Evolutionary conservation across 92 coral and sea anemone genomes (phyloP), one percentile per base, ranked within the genome.

Genomic region (Zoanthus gigantus): DNA sequence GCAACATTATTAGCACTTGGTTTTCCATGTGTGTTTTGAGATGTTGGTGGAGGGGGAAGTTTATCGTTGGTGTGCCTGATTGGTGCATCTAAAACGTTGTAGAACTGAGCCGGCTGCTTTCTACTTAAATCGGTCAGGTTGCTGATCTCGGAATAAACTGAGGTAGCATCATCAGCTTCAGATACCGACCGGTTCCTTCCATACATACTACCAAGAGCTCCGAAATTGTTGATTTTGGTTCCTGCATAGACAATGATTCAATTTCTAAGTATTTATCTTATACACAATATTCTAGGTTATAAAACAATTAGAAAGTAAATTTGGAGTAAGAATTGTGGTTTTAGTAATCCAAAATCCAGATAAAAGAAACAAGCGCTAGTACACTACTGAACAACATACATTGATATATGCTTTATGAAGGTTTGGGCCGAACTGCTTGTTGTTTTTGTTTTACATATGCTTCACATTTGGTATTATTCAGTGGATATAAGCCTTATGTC

Each of bases 81-180:
- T 16, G 74, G 23, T n/a, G 60, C 74, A 16, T 80, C 85, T 9
- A 63, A 8, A 29, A 44, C 47, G 34, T 79, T 61, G 57, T 80
- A 65, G 5, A 48, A 14, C 5, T 74, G 61, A 37, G 42, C 42
- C 42, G 74, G 74, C 44, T 7, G 23, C 7, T 8, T 45, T 15
- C 34, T 45, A 12, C 57, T 65, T 16, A 45, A 31, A 10, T 44
- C 69, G 1, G 85, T 80, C n/a, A 80, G 58, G 45, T 80, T 80
- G 30, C 85, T 80, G 34, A 80, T 65, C 74, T 80, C 85, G 11
- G 85, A 80, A 50, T 80, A 80, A 9, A 80, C 74, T 15, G 85
- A 80, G 18, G 85, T 37, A 18, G 13, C 18, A 28, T 80, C 85
- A 15, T 80, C 85, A 9, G n/a, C 31, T 18, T 80, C 85, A 9